Evolutionary conservation across 1,140 invertebrate species (phyloP).

Genomic region (Colletes gigas): DNA sequence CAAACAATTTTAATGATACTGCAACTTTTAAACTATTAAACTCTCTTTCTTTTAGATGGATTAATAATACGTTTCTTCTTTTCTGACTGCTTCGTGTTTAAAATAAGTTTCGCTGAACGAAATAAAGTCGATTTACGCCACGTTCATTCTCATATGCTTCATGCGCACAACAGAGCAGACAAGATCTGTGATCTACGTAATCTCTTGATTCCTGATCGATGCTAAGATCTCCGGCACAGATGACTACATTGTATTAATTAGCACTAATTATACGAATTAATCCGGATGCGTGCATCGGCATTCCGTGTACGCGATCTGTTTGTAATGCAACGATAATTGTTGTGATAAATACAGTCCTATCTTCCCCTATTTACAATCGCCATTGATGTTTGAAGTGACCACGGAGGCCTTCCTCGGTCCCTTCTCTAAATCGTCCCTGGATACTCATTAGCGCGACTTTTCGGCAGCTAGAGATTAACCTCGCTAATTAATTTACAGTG

Average conservation of each 20-base stretch:
- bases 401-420: constrained; percentile 56
- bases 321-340: constrained; percentile 62
- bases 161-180: not conserved
- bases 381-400: constrained; percentile 69
- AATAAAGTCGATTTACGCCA: not conserved
- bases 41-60: no score
- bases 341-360: constrained; percentile 51
- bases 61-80: no score
- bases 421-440: constrained; percentile 44
- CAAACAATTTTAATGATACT: no score
- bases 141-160: not conserved
- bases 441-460: constrained; percentile 71
- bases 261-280: constrained; percentile 66
- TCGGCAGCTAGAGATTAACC: constrained; percentile 57
- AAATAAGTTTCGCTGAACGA: no score
- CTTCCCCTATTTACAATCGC: constrained; percentile 57
- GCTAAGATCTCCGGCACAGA: constrained; percentile 19
- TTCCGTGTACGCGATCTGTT: constrained; percentile 46
- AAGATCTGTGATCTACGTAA: not conserved
- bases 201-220: constrained; percentile 4
- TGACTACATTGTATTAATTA: constrained; percentile 61
- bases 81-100: no score
- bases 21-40: no score
- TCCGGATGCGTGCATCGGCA: constrained; percentile 29
- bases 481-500: constrained; percentile 62